Percentiles rank a stretch among this genome's conserved stretches.
Conservation (phyloP, 2,113 vertebrate species). For the Sturnus vulgaris region DNA sequence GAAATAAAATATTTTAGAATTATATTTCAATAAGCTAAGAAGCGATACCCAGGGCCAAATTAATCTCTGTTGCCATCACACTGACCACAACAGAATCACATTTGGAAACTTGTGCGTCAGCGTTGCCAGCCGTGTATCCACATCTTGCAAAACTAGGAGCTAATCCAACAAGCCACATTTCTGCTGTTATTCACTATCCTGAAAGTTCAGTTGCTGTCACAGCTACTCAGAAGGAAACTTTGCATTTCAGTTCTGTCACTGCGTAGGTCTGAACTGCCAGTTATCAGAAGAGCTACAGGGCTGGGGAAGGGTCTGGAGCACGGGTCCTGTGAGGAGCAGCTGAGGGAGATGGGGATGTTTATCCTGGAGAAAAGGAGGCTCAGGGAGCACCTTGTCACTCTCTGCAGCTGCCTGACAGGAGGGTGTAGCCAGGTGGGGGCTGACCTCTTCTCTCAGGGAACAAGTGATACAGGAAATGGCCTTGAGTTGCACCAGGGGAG, state of each 20-base stretch:
- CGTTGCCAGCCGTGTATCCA: not conserved
- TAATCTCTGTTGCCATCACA: slow-evolving; percentile 22
- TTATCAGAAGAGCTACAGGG: accelerated
- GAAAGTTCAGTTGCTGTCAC: not conserved
- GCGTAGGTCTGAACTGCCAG: not conserved
- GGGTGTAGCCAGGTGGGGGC: accelerated
- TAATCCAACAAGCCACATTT: not conserved
- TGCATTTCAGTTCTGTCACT: not conserved
- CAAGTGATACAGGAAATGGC: accelerated
- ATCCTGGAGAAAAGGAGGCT: accelerated
- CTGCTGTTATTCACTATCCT: not conserved
- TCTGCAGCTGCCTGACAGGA: not conserved
- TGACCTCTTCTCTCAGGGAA: accelerated
- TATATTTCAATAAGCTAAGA: slow-evolving; percentile 46
- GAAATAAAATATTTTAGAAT: slow-evolving; percentile 45
- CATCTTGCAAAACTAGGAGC: not conserved
- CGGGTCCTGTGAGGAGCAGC: accelerated
- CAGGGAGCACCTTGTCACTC: accelerated
- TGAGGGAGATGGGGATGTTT: not conserved
- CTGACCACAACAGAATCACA: not conserved
- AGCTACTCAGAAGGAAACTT: not conserved
- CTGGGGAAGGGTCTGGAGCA: not conserved
- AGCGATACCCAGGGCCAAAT: slow-evolving; percentile 43
- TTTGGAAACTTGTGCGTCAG: not conserved
- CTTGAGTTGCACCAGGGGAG: not conserved